These are phyloP conservation scores for Malurus alboscapulatus DNA, from an alignment of 2,113 vertebrate genomes.

Conservation along the genomic window DNA sequence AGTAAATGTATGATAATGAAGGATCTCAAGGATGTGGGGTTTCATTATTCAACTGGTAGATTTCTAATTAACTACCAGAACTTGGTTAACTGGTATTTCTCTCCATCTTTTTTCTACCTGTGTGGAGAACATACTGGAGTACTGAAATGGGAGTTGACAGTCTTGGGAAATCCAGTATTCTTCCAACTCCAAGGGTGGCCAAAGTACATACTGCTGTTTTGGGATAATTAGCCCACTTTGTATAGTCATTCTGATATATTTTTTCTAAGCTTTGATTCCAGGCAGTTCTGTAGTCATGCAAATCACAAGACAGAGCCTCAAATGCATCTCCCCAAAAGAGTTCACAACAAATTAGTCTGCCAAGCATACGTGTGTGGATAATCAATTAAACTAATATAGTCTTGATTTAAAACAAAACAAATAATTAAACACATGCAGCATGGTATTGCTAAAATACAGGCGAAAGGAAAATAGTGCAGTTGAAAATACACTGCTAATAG, in stretches of 20 bases:
- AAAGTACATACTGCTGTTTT: accelerated
- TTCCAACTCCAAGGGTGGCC: neutral
- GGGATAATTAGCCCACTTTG: neutral
- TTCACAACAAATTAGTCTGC: neutral
- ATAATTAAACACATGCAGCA: neutral
- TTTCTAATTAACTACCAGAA: neutral
- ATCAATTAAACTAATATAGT: slow-evolving; percentile 4
- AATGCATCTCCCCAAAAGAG: neutral
- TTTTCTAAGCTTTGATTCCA: neutral
- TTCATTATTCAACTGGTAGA: neutral
- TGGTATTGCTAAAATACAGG: neutral
- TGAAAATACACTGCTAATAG: neutral
- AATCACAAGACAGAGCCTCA: neutral
- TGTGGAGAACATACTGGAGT: neutral
- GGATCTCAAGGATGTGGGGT: neutral
- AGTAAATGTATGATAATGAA: neutral
- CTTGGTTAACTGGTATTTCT: neutral
- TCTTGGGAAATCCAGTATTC: neutral
- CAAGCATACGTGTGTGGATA: neutral
- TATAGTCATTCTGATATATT: neutral
- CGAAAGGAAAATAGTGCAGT: neutral
- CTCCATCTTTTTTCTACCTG: neutral
- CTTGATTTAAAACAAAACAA: slow-evolving; percentile 16
- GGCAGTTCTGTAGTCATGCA: neutral
- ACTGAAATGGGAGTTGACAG: neutral